phyloP scores from a whole-genome alignment of 2,797 vertebrate species.

The Dendrocincla tyrannina region DNA sequence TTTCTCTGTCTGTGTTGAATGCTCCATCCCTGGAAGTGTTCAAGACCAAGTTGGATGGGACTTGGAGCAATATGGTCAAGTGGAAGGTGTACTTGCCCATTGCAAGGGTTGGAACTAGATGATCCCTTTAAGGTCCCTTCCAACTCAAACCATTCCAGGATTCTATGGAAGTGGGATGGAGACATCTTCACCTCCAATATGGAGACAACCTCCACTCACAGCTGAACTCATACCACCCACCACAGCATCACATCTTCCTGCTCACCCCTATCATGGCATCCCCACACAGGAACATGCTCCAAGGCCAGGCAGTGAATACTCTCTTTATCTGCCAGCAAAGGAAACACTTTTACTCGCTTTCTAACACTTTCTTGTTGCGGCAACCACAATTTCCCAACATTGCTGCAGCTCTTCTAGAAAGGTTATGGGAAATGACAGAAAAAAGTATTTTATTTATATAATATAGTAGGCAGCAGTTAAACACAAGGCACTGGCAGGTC shows the following conservation, averaged over 20 bases:
- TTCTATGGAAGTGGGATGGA: not conserved
- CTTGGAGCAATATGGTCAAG: not conserved
- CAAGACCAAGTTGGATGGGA: not conserved
- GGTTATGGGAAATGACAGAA: not conserved
- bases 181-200: not conserved
- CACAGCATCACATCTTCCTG: not conserved
- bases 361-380: not conserved
- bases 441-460: not conserved
- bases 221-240: not conserved
- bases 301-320: not conserved
- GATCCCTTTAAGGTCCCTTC: not conserved
- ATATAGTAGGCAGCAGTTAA: not conserved
- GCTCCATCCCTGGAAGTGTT: not conserved
- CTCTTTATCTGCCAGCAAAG: slow-evolving; percentile 27
- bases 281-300: not conserved
- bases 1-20: not conserved
- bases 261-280: not conserved
- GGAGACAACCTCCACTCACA: not conserved
- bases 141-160: not conserved
- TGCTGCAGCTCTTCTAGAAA: rapidly evolving
- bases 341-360: not conserved
- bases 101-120: not conserved
- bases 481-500: not conserved
- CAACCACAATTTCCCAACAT: not conserved
- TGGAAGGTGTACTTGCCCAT: not conserved